These are phyloP conservation scores for Marcusenius ussheri DNA, from an alignment of 2,113 vertebrate species.

Conservation along the genomic window DNA sequence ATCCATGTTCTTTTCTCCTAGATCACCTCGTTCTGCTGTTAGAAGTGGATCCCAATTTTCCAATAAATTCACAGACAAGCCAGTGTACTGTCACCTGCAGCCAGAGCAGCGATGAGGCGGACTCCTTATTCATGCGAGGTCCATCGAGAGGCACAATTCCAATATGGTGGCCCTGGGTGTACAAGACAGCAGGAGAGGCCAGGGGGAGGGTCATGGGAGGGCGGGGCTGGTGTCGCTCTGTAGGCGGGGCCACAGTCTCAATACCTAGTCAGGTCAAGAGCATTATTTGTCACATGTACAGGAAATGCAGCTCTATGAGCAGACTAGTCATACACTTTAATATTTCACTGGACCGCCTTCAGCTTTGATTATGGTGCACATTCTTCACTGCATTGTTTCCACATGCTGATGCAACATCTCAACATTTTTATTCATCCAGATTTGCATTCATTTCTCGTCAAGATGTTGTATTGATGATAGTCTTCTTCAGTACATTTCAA, in stretches of 20 bases:
- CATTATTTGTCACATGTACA: not conserved
- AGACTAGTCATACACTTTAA: too few relatives aligned
- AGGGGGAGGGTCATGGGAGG: conserved; percentile 49
- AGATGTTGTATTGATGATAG: too few relatives aligned
- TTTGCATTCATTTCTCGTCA: too few relatives aligned
- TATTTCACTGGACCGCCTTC: too few relatives aligned
- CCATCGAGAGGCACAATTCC: conserved; percentile 67
- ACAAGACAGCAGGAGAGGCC: conserved; percentile 62
- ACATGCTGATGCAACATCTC: too few relatives aligned
- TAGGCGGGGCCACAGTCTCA: conserved; percentile 55
- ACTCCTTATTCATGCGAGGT: conserved; percentile 59
- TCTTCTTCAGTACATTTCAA: too few relatives aligned
- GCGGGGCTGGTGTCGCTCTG: conserved; percentile 41
- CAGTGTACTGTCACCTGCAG: conserved; percentile 54
- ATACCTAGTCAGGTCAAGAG: conserved; percentile 50
- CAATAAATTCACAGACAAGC: not conserved
- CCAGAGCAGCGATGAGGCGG: conserved; percentile 61
- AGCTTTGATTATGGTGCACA: too few relatives aligned
- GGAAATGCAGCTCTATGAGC: not conserved
- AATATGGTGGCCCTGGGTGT: conserved; percentile 71
- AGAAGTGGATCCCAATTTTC: not conserved
- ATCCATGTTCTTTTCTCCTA: not conserved
- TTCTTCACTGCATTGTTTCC: too few relatives aligned
- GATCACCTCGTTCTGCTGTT: not conserved
- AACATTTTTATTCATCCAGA: too few relatives aligned